phyloP scores from a whole-genome alignment of 2,113 vertebrate genomes.

The Charadrius vociferus region DNA sequence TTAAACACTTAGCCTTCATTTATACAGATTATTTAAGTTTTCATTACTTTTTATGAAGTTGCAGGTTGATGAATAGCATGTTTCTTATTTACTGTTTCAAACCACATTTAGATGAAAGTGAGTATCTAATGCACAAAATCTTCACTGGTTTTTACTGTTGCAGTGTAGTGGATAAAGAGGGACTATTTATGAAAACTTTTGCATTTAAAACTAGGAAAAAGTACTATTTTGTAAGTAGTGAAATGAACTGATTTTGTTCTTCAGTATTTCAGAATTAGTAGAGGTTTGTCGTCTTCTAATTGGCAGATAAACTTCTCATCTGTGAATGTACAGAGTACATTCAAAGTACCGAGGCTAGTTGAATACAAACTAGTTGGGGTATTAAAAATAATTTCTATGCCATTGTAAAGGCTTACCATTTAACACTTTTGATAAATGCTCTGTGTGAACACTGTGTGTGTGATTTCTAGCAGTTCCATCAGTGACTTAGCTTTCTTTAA shows the following conservation, averaged over 20 bases:
- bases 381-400: not conserved
- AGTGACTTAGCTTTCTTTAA: not conserved
- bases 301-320: not conserved
- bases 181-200: not conserved
- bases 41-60: not conserved
- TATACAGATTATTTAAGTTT: not conserved
- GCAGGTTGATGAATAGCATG: not conserved
- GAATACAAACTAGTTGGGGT: not conserved
- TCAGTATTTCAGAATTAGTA: not conserved
- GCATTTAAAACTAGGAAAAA: not conserved
- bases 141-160: not conserved
- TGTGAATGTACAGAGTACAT: not conserved
- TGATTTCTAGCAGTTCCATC: not conserved
- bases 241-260: not conserved
- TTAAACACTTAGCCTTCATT: not conserved
- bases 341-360: not conserved
- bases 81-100: not conserved
- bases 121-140: not conserved
- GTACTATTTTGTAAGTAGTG: not conserved
- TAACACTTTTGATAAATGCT: not conserved
- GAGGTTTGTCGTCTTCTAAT: not conserved
- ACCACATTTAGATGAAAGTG: fast-evolving
- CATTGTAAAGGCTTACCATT: not conserved
- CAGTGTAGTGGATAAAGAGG: not conserved
- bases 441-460: not conserved